Conservation (phyloP, 2,888 invertebrate genomes). For the Acrobasis suavella region DNA sequence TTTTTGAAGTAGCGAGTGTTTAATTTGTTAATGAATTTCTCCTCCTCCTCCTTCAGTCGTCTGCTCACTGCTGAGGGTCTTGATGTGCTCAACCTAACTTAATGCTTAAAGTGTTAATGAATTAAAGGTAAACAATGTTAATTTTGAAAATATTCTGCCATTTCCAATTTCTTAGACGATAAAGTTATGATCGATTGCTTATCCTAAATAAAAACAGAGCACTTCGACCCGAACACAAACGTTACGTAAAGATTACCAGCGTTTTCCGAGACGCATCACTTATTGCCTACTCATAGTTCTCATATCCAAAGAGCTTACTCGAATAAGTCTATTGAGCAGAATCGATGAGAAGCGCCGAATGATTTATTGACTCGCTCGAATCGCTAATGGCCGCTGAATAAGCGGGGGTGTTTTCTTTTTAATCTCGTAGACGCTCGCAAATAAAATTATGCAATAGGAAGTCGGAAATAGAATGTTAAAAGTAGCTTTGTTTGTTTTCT, state of each 20-base stretch:
- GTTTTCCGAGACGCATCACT: constrained; percentile 21
- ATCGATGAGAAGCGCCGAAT: constrained; percentile 70
- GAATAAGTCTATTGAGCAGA: constrained; percentile 65
- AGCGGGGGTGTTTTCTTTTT: constrained; percentile 30
- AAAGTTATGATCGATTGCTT: too few relatives aligned
- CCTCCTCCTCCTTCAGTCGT: too few relatives aligned
- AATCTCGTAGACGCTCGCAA: constrained; percentile 22
- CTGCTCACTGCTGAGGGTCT: too few relatives aligned
- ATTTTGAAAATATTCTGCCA: background rate
- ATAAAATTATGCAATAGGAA: constrained; percentile 13
- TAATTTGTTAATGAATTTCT: too few relatives aligned
- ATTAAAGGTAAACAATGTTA: too few relatives aligned
- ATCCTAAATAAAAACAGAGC: background rate
- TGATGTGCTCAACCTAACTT: too few relatives aligned
- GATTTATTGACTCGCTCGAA: constrained; percentile 71
- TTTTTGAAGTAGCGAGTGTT: too few relatives aligned
- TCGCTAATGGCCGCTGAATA: constrained; percentile 55
- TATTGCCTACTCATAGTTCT: constrained; percentile 48
- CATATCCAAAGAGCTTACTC: constrained; percentile 23
- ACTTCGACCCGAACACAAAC: background rate
- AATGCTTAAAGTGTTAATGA: too few relatives aligned
- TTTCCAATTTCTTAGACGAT: too few relatives aligned
- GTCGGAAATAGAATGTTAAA: constrained; percentile 15
- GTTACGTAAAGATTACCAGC: constrained; percentile 10
- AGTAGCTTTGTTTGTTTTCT: background rate